phyloP scores from a whole-genome alignment of 2,888 invertebrate species.

The Cinara cedri region DNA sequence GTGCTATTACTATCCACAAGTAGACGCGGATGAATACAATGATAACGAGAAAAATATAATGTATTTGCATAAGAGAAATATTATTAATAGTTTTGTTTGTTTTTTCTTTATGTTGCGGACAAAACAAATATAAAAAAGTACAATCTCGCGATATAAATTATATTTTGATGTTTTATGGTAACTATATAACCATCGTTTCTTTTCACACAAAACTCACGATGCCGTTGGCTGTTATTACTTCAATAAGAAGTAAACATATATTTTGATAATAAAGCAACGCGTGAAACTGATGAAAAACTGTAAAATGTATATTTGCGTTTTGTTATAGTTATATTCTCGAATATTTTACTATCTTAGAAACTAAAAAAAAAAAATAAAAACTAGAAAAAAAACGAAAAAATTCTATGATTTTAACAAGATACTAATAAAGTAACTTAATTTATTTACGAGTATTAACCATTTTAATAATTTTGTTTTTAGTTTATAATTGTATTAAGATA shows the following conservation, averaged over 20 bases:
- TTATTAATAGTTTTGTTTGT: background rate
- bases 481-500: no score
- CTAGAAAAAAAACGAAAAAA: no score
- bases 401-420: no score
- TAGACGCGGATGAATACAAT: no score
- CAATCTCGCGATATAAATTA: conserved; percentile 3
- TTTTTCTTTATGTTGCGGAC: background rate
- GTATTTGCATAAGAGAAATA: conserved; percentile 1
- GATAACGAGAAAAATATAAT: background rate
- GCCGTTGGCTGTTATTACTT: no score
- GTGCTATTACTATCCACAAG: no score
- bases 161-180: background rate
- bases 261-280: conserved; percentile 14
- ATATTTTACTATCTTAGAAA: background rate
- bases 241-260: conserved; percentile 18
- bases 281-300: conserved; percentile 18
- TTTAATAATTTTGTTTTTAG: no score
- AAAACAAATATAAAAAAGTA: conserved; percentile 14
- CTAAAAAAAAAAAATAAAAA: background rate
- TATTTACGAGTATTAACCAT: no score
- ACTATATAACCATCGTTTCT: background rate
- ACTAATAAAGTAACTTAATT: no score
- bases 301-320: conserved; percentile 25
- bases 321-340: conserved; percentile 15
- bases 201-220: background rate